Base-by-base conservation (phyloP, 2,113 vertebrate genomes). In the Dolichallabes microphthalmus region DNA sequence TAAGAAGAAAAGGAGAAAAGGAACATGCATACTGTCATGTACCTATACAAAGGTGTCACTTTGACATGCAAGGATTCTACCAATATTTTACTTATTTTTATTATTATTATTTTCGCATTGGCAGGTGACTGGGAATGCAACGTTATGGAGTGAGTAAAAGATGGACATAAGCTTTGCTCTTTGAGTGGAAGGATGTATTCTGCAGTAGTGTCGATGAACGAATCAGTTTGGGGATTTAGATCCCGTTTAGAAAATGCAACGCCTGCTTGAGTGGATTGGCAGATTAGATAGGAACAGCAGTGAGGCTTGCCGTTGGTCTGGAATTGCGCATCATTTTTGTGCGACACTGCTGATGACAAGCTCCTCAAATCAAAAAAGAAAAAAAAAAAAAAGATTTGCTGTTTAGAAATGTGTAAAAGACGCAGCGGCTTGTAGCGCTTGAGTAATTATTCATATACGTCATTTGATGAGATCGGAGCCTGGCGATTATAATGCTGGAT, bases 11-110 rank as follows among this genome's bases (percentile, higher is more conserved):
- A 93, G 93, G 88, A 88, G 84, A 93, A 76, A 92, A 93, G 93
- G 88, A 94, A 93, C 91, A 94, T 93, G 93, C 92, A 93, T 92
- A 93, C 53, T 90, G 91, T 93, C 92, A 93, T 94, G 92, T 93
- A 94, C 93, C 92, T 93, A 93, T 92, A 93, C 93, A 93, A 93
- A 94, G 92, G 94, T 92, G 93, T 95, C 93, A 94, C 93, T 86
- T 79, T 93, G 93, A 94, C 93, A 90, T 90, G 91, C 91, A 93
- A 92, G 85, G 92, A 94, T 93, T 91, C 92, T 91, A 93, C 89
- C 80, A 86, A 87, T 89, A 25, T 66, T 84, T 73, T 86, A 10
- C 66, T 30, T 86, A 32, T 66, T 75, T 85, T 71, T 57, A 55
- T 73, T 87, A 88, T 78, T 83, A 86, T 32, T 81, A 87, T 85